Evolutionary conservation across 2,113 vertebrate genomes (phyloP), one percentile per base, ranked within the genome.

Genomic region (Tyrannus savana): DNA sequence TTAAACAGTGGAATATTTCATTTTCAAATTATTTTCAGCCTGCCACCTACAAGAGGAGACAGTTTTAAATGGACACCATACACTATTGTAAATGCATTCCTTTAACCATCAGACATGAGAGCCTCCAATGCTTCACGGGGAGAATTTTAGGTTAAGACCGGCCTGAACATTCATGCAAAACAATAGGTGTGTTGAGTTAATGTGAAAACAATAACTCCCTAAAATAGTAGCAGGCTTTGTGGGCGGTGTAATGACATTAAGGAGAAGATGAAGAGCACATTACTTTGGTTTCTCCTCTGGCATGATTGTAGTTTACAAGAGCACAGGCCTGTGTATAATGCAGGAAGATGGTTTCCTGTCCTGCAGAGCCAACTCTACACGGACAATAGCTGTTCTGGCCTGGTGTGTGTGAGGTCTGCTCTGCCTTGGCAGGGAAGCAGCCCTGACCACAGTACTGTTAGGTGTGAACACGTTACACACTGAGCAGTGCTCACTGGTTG

Each of bases 391-490:
- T 73, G 44, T 39, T 58, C 33, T 72, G n/a, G 47, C 28, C 53
- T 7, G 39, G 53, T 5, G 1, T 12, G 47, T 1, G 0, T 37
- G 73, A 66, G 16, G 41, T 24, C 50, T 64, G 41, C 78, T 84
- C 74, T 77, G 71, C 49, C 59, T 67, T 35, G 47, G 46, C 84
- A 81, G 64, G 55, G 79, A 63, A 58, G 17, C 21, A 7, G 56
- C 73, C 19, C 35, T 33, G 30, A 41, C 19, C 10, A 0, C 2
- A 0, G 46, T 66, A 37, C 1, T 58, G 76, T 39, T 37, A 4
- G 4, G 0, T 52, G 37, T 30, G 60, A 2, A 1, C 2, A 5
- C n/a, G 19, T 81, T 25, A 46, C 3, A 1, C 14, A 12, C 8
- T 27, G 19, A 22, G 47, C 35, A 52, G 52, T 0, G 1, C 53